phyloP scores from a whole-genome alignment of 2,113 vertebrate species.

The Kobus ellipsiprymnus region DNA sequence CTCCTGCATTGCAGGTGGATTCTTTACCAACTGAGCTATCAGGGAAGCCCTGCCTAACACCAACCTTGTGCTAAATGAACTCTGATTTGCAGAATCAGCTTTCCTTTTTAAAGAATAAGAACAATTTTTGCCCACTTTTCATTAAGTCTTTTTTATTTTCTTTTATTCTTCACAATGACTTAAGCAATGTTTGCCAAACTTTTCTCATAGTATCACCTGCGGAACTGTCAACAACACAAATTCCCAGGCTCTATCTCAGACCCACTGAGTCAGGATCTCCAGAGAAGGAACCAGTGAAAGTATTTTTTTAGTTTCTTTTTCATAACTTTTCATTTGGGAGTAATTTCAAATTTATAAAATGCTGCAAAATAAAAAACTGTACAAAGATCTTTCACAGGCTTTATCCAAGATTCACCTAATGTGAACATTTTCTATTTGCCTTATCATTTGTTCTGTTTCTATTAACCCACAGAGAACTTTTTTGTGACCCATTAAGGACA shows the following conservation, averaged over 20 bases:
- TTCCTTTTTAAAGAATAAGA: background rate
- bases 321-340: slow-evolving; percentile 1
- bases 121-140: background rate
- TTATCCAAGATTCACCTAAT: background rate
- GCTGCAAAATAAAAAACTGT: background rate
- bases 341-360: slow-evolving; percentile 21
- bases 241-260: background rate
- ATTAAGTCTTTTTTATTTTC: background rate
- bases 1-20: background rate
- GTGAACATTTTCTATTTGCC: background rate
- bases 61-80: background rate
- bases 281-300: background rate
- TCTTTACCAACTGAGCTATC: background rate
- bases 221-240: background rate
- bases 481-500: background rate
- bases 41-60: background rate
- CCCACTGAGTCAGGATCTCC: background rate
- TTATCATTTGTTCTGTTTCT: background rate
- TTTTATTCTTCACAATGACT: background rate
- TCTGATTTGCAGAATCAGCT: background rate
- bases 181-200: background rate
- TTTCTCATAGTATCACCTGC: background rate
- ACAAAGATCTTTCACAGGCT: background rate
- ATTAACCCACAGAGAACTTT: background rate
- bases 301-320: background rate